Evolutionary conservation across 92 coral and sea anemone genomes (phyloP), one percentile per base, ranked within the genome.

Genomic region (Palythoa caribaeorum): DNA sequence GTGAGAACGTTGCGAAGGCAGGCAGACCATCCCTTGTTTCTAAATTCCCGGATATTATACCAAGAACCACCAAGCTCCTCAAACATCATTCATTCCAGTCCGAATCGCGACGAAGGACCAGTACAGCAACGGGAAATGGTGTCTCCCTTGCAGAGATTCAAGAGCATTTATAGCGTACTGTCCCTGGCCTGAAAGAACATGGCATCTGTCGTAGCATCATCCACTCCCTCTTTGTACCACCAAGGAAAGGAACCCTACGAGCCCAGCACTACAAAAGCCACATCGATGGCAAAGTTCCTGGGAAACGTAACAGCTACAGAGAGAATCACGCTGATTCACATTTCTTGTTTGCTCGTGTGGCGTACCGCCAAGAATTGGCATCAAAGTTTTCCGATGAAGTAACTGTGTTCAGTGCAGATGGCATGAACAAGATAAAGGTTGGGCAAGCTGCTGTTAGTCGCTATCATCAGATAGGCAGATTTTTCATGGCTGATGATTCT

Each of bases 11-110:
- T 59, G 20, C 51, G 6, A 80, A 80, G 54, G 87, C 60, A 71
- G 92, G 72, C 76, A 68, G 84, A 48, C 89, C 73, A 73, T 59
- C 92, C 37, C 63, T 77, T 15, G 70, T 71, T 73, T 50, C 57
- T 5, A 77, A 87, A 62, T 90, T 55, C 55, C 90, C 88, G 13
- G 90, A 71, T 9, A 87, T 87, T 79, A 36, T 76, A 17, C 85
- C 68, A 14, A 68, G 77, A 12, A 84, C 88, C 40, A 87, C 90
- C 2, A 84, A 87, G 77, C 88, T 90, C 69, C 72, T 90, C 44
- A 90, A 90, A 35, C 90, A 80, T n/a, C 90, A 90, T 16, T 75
- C 78, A 0, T 90, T 79, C 72, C 84, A 77, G 53, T 90, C 93
- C 2, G 84, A 90, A 12, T 36, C 76, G 44, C 79, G 93, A 1